Percentiles rank a stretch among this genome's conserved stretches.
Conservation (phyloP, 2,113 vertebrate genomes). For the Chloropsis hardwickii region DNA sequence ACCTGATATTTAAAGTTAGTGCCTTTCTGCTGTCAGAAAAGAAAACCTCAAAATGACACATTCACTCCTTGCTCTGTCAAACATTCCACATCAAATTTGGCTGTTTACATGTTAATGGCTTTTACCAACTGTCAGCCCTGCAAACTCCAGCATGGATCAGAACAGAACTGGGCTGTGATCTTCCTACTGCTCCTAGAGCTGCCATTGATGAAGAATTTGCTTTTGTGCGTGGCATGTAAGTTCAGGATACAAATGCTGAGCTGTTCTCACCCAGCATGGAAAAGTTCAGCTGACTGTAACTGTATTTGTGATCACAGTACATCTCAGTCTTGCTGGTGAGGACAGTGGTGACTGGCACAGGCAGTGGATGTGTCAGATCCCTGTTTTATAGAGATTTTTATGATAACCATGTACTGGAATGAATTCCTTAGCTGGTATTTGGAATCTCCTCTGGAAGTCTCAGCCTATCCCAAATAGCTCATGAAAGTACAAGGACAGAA, state of each 20-base stretch:
- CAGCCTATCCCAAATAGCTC: not conserved
- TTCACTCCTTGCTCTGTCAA: not conserved
- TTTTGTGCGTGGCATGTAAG: not conserved
- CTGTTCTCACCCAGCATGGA: slow-evolving; percentile 8
- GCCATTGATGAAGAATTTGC: not conserved
- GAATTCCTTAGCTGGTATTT: not conserved
- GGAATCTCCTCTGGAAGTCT: slow-evolving; percentile 1
- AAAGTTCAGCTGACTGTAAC: not conserved
- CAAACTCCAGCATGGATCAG: not conserved
- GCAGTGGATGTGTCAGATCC: slow-evolving; percentile 4
- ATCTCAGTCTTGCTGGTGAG: not conserved
- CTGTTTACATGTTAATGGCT: slow-evolving; percentile 5
- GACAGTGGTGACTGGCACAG: not conserved
- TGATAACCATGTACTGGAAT: not conserved
- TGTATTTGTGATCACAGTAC: not conserved
- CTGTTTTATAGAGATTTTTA: slow-evolving; percentile 31
- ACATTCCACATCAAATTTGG: not conserved
- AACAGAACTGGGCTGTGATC: not conserved
- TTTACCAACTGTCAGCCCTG: not conserved
- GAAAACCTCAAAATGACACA: not conserved
- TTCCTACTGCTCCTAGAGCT: not conserved
- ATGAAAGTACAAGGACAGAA: not conserved
- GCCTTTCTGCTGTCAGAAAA: not conserved
- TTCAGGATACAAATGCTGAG: not conserved
- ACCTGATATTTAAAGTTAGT: not conserved